phyloP scores from a whole-genome alignment of 2,888 invertebrate genomes.

The Sminthurinus aureus region DNA sequence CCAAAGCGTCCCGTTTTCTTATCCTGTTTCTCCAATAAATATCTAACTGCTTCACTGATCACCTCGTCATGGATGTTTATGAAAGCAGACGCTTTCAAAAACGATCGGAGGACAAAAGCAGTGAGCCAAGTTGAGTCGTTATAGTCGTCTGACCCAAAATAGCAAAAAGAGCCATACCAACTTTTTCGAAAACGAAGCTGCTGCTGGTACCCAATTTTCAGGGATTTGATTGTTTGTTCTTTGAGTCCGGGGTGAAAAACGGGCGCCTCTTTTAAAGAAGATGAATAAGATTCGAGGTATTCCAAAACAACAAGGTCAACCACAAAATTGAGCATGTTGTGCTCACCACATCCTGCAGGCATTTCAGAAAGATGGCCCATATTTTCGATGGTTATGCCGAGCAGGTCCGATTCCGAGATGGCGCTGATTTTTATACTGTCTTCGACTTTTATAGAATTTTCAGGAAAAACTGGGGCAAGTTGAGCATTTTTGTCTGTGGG shows the following conservation, averaged over 20 bases:
- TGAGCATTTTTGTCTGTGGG: background rate
- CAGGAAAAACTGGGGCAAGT: background rate
- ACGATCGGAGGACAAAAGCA: conserved; percentile 81
- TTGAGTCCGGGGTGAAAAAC: conserved; percentile 31
- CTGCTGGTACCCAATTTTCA: conserved; percentile 89
- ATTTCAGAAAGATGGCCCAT: conserved; percentile 67
- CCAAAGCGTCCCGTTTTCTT: conserved; percentile 79
- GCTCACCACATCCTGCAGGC: background rate
- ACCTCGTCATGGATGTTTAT: conserved; percentile 75
- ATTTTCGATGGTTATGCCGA: conserved; percentile 80
- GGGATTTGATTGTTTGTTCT: conserved; percentile 62
- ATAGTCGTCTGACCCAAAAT: conserved; percentile 65
- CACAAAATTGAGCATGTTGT: conserved; percentile 6
- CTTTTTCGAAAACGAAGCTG: conserved; percentile 78
- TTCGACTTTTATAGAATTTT: background rate
- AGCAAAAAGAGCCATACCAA: background rate
- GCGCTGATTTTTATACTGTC: background rate
- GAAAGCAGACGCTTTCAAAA: conserved; percentile 74
- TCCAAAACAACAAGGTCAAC: conserved; percentile 18
- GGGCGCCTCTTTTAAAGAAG: no score
- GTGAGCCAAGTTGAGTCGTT: conserved; percentile 85
- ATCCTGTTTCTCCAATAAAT: conserved; percentile 76
- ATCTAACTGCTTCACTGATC: conserved; percentile 73
- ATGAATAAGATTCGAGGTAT: conserved; percentile 40
- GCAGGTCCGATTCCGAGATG: conserved; percentile 73